Conservation (phyloP, 2,888 invertebrate genomes). For the Cinara cedri region DNA sequence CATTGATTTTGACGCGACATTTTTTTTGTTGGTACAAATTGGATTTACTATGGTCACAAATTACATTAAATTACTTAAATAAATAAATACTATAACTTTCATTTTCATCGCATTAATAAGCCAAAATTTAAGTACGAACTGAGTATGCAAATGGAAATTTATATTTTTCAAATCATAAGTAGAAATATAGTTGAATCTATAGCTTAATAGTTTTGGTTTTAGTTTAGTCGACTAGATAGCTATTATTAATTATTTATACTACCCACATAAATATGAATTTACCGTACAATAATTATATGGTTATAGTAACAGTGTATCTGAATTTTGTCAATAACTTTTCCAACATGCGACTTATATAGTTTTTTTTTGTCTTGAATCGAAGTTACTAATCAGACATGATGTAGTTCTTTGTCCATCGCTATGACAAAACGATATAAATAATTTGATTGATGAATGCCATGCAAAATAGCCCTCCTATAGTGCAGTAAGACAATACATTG, state of each 20-base stretch:
- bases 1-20: constrained; percentile 1
- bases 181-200: too few relatives aligned
- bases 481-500: constrained; percentile 33
- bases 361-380: constrained; percentile 1
- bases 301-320: neutral
- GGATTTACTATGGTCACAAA: neutral
- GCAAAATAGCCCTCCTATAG: constrained; percentile 38
- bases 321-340: neutral
- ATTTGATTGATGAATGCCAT: constrained; percentile 34
- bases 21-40: too few relatives aligned
- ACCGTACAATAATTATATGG: neutral
- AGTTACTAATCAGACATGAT: constrained; percentile 28
- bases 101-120: neutral
- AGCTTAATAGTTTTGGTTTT: too few relatives aligned
- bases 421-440: constrained; percentile 33
- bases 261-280: neutral
- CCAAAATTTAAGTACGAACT: too few relatives aligned
- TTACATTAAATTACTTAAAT: neutral
- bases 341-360: constrained; percentile 10
- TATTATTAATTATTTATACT: too few relatives aligned
- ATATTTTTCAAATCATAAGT: too few relatives aligned
- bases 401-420: constrained; percentile 39
- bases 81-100: too few relatives aligned
- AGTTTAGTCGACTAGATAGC: too few relatives aligned
- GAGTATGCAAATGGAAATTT: too few relatives aligned